Conservation (phyloP, 2,888 invertebrate species). For the Lamellibrachia satsuma region DNA sequence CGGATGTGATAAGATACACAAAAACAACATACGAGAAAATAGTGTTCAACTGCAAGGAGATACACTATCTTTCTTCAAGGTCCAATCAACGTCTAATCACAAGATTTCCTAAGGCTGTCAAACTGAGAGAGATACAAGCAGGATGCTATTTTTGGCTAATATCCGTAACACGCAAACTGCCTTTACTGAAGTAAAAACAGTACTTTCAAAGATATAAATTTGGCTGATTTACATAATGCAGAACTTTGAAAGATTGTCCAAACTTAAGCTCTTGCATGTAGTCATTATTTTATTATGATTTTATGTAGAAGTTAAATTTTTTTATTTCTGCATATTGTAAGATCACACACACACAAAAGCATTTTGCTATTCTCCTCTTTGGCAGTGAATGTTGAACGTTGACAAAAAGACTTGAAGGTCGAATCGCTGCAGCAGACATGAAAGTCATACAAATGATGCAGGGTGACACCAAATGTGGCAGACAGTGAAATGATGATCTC, state of each 20-base stretch:
- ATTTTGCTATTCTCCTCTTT: not conserved
- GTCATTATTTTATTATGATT: not conserved
- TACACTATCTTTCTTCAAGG: not conserved
- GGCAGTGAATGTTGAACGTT: not conserved
- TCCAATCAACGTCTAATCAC: not conserved
- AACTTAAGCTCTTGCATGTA: not conserved
- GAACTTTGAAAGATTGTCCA: too few species aligned
- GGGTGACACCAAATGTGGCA: not conserved
- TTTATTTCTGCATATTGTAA: not conserved
- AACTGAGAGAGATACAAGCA: not conserved
- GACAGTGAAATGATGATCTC: not conserved
- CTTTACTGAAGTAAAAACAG: not conserved
- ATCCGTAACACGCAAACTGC: not conserved
- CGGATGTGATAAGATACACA: not conserved
- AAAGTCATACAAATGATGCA: not conserved
- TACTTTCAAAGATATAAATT: not conserved
- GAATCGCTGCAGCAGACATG: not conserved
- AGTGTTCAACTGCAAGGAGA: not conserved
- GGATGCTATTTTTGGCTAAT: not conserved
- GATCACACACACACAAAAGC: not conserved
- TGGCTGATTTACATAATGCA: not conserved
- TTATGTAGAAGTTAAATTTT: not conserved
- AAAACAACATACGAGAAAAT: not conserved
- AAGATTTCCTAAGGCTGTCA: not conserved
- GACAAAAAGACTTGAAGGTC: not conserved